These are phyloP conservation scores for Dipodomys stephensi DNA, from an alignment of 2,113 vertebrate species.

Conservation along the genomic window DNA sequence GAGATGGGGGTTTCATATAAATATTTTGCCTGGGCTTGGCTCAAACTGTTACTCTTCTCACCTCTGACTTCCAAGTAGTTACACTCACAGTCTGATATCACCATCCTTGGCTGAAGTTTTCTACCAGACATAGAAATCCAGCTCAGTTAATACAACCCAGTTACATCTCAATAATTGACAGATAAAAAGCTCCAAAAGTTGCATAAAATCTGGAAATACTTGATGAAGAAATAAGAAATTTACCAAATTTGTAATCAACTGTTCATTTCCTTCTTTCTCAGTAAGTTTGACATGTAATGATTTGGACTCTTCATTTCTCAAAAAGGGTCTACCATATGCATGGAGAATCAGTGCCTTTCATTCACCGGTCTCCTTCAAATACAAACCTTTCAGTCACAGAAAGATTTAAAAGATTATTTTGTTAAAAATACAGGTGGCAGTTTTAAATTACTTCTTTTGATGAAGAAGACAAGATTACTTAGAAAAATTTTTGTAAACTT, in stretches of 20 bases:
- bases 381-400: constrained; percentile 22
- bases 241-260: not conserved
- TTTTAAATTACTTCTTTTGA: constrained; percentile 65
- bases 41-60: no score
- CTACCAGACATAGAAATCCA: not conserved
- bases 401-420: not conserved
- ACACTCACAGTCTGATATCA: no score
- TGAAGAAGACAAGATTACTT: not conserved
- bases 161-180: not conserved
- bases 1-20: no score
- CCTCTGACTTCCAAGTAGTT: no score
- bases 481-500: not conserved
- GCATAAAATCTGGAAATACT: not conserved
- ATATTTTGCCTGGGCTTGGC: no score
- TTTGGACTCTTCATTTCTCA: constrained; percentile 33
- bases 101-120: no score
- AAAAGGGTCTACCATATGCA: not conserved
- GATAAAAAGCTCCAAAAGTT: not conserved
- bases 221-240: constrained; percentile 23
- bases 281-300: not conserved
- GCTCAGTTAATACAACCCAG: not conserved
- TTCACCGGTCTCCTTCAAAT: constrained; percentile 23
- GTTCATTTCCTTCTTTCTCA: not conserved
- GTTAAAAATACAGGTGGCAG: not conserved
- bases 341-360: not conserved